Evolutionary conservation across 2,113 vertebrate species (phyloP).

Genomic region (Phalacrocorax pelagicus): DNA sequence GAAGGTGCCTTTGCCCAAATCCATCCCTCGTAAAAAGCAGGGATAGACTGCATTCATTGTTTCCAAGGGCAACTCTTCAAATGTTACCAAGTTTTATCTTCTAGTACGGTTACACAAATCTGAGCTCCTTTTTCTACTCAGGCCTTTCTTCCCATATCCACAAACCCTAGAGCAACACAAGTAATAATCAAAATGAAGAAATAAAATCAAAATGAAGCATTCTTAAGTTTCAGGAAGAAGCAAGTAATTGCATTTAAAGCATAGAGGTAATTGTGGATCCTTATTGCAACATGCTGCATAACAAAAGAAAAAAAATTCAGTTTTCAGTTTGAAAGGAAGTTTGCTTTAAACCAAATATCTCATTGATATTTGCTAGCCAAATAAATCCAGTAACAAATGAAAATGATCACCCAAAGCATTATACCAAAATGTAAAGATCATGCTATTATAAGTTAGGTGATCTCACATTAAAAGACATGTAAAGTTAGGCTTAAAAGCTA

Average conservation of each 20-base stretch:
- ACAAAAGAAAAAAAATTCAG: neutral
- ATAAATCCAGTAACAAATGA: neutral
- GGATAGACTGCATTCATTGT: neutral
- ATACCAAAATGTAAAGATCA: neutral
- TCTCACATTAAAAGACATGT: neutral
- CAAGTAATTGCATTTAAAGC: neutral
- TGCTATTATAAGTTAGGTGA: neutral
- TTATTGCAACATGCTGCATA: neutral
- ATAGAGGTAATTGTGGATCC: neutral
- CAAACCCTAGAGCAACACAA: neutral
- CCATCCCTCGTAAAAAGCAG: neutral
- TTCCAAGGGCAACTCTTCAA: slow-evolving; percentile 44
- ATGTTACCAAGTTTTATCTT: neutral
- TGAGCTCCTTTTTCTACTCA: neutral
- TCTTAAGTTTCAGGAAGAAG: neutral
- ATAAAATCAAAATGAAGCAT: neutral
- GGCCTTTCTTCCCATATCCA: neutral
- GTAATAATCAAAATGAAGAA: neutral
- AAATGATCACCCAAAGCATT: neutral
- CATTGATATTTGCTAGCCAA: neutral
- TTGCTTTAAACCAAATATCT: neutral
- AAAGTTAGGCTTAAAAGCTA: too few species aligned
- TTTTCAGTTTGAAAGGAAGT: neutral
- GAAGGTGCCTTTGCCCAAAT: neutral
- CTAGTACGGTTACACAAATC: neutral